phyloP scores from a whole-genome alignment of 2,113 vertebrate species.

The Gasterosteus nipponicus region DNA sequence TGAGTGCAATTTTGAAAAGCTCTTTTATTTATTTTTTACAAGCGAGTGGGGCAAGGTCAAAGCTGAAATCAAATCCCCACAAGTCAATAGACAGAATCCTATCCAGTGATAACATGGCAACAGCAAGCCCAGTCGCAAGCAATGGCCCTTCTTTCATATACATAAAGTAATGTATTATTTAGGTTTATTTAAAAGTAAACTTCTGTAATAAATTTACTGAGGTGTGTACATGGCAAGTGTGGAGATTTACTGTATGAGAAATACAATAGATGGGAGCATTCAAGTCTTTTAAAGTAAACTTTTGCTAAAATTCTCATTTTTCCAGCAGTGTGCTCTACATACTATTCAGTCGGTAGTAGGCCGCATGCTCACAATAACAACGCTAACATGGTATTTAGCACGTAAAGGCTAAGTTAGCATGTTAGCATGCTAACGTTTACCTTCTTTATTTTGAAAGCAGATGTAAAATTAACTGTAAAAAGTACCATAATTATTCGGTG shows the following conservation, averaged over 20 bases:
- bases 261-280: neutral
- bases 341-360: neutral
- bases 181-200: neutral
- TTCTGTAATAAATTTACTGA: neutral
- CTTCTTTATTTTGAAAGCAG: neutral
- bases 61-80: slow-evolving; percentile 34
- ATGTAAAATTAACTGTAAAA: too few species aligned
- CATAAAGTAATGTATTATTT: neutral
- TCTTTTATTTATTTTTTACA: slow-evolving; percentile 34
- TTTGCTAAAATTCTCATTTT: too few species aligned
- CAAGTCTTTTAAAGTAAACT: too few species aligned
- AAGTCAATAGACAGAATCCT: slow-evolving; percentile 30
- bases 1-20: slow-evolving; percentile 42
- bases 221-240: neutral
- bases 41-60: slow-evolving; percentile 42
- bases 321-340: neutral
- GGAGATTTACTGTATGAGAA: neutral
- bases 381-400: neutral
- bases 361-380: neutral
- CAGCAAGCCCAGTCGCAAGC: neutral
- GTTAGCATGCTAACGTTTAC: neutral
- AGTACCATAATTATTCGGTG: neutral
- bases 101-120: slow-evolving; percentile 26
- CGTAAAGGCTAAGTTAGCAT: neutral
- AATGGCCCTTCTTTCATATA: too few species aligned